These are phyloP conservation scores for Phoenicopterus ruber DNA, from an alignment of 2,113 vertebrate species.

Conservation along the genomic window DNA sequence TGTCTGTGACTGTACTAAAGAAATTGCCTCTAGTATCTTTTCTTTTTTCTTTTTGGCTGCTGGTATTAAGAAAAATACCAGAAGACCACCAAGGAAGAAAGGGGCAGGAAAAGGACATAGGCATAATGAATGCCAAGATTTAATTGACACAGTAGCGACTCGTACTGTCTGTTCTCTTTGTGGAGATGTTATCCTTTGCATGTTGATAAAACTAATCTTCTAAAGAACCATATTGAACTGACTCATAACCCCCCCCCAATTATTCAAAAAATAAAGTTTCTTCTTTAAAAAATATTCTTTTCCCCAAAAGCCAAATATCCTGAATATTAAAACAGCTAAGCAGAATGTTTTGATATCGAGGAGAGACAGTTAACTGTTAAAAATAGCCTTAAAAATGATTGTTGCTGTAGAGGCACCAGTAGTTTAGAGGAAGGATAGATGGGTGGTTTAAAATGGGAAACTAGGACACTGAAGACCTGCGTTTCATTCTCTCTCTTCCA, in stretches of 20 bases:
- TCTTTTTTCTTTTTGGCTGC: slow-evolving; percentile 49
- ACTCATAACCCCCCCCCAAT: not conserved
- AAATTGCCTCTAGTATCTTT: slow-evolving; percentile 56
- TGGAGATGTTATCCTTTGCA: slow-evolving; percentile 11
- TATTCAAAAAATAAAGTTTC: not conserved
- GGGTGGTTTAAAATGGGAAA: not conserved
- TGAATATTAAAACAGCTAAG: not conserved
- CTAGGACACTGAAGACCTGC: not conserved
- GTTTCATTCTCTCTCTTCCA: not conserved
- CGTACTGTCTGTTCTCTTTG: slow-evolving; percentile 15
- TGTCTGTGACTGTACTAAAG: slow-evolving; percentile 69
- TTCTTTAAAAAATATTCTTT: not conserved
- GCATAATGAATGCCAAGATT: slow-evolving; percentile 68
- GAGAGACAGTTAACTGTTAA: not conserved
- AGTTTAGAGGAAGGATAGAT: not conserved
- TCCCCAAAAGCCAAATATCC: not conserved
- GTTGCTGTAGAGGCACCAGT: not conserved
- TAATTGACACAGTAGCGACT: slow-evolving; percentile 44
- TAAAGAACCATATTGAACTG: not conserved
- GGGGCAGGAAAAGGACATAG: slow-evolving; percentile 68
- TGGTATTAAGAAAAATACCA: slow-evolving; percentile 69
- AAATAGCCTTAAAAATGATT: not conserved
- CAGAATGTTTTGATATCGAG: not conserved
- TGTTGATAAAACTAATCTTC: slow-evolving; percentile 23
- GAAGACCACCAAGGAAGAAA: slow-evolving; percentile 76